Percentiles rank a stretch among this genome's conserved stretches.
These are phyloP conservation scores for Equus quagga DNA, from an alignment of 2,113 vertebrate genomes.

Conservation along the genomic window DNA sequence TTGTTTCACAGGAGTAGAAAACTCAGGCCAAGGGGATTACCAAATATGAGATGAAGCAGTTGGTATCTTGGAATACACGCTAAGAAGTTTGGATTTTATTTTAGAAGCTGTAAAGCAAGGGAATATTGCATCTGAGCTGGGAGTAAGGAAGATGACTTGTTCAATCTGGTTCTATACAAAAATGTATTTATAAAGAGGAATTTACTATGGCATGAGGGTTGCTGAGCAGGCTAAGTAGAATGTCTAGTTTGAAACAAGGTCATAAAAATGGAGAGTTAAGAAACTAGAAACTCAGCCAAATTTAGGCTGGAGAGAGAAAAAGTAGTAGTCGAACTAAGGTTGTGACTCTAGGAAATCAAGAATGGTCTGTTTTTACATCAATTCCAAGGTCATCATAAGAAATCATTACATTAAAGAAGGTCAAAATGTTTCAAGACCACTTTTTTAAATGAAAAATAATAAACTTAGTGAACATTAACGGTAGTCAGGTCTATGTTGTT, in stretches of 20 bases:
- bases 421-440: neutral
- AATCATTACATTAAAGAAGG: neutral
- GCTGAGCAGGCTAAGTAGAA: neutral
- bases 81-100: neutral
- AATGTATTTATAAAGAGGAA: neutral
- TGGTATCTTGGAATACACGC: neutral
- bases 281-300: slow-evolving; percentile 7
- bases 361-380: slow-evolving; percentile 3
- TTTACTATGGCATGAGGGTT: neutral
- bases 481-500: neutral
- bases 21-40: neutral
- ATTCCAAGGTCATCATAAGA: neutral
- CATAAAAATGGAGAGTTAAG: neutral
- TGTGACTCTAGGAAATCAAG: neutral
- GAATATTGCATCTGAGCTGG: neutral
- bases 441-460: neutral
- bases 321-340: neutral
- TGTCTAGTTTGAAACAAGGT: slow-evolving; percentile 9
- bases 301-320: neutral
- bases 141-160: neutral
- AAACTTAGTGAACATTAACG: neutral
- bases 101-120: neutral
- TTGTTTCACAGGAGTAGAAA: neutral
- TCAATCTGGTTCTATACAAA: neutral
- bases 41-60: neutral